Conservation (phyloP, 2,113 vertebrate species). For the Puma concolor region DNA sequence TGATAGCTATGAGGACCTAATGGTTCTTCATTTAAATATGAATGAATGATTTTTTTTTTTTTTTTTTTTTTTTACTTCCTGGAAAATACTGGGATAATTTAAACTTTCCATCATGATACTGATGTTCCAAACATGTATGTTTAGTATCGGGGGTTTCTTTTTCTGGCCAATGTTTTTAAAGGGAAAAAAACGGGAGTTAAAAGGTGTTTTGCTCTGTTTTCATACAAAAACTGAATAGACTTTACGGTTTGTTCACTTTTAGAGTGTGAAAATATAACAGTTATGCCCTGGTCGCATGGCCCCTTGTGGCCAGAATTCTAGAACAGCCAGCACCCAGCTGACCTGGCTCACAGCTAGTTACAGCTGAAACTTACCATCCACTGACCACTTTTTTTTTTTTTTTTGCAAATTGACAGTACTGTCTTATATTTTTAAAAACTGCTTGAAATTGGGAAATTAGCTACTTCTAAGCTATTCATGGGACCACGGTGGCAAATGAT, state of each 20-base stretch:
- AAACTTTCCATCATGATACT: constrained; percentile 80
- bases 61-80: constrained; percentile 78
- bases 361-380: background rate
- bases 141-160: constrained; percentile 40
- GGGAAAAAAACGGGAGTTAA: background rate
- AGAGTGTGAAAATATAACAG: background rate
- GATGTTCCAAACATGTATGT: constrained; percentile 65
- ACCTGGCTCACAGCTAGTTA: background rate
- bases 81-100: constrained; percentile 82
- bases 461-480: background rate
- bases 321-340: background rate
- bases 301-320: background rate
- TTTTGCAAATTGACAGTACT: background rate
- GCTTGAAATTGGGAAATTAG: background rate
- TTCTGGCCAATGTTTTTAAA: constrained; percentile 61
- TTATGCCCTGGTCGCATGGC: background rate
- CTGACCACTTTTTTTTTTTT: background rate
- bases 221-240: background rate
- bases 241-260: background rate
- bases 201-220: constrained; percentile 7
- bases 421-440: background rate
- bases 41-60: constrained; percentile 81
- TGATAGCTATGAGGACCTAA: constrained; percentile 84
- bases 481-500: background rate
- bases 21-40: constrained; percentile 89